Percentiles rank a stretch among this genome's conserved stretches.
These are phyloP conservation scores for Pristionchus exspectatus DNA, from an alignment of 2,888 invertebrate species.

Conservation along the genomic window DNA sequence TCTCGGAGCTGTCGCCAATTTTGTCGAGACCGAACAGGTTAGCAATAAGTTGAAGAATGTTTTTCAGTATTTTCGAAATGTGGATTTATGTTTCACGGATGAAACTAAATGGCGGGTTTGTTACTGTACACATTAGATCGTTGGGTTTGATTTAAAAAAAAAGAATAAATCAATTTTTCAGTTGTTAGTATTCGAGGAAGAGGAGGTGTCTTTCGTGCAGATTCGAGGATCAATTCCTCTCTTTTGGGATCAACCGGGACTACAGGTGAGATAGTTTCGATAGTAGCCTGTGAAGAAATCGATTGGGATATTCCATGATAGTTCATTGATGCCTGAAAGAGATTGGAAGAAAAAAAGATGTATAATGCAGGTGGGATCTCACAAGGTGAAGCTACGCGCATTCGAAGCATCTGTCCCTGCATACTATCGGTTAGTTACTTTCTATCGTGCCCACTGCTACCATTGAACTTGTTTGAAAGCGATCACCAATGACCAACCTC, in stretches of 20 bases:
- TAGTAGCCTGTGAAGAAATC: not conserved
- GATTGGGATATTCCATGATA: not conserved
- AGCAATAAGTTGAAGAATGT: not conserved
- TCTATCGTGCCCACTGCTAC: not conserved
- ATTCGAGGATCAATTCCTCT: slow-evolving; percentile 97
- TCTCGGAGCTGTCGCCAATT: slow-evolving; percentile 99
- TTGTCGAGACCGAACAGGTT: slow-evolving; percentile 99
- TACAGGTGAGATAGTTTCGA: slow-evolving; percentile 79
- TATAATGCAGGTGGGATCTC: slow-evolving; percentile 90
- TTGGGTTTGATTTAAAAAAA: not conserved
- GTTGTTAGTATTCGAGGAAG: slow-evolving; percentile 85
- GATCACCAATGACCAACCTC: not conserved
- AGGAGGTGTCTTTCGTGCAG: slow-evolving; percentile 90
- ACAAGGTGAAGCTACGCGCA: slow-evolving; percentile 95
- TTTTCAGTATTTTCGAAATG: not conserved
- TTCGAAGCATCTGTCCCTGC: slow-evolving; percentile 94
- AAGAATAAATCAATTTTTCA: slow-evolving; percentile 57
- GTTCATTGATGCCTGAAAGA: slow-evolving; percentile 81
- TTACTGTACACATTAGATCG: not conserved
- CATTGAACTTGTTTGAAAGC: not conserved
- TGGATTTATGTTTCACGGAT: not conserved
- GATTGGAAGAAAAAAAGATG: not conserved
- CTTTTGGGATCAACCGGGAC: slow-evolving; percentile 99
- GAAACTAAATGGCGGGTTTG: not conserved
- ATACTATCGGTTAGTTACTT: slow-evolving; percentile 85